Evolutionary conservation across 2,797 vertebrate genomes (phyloP), one percentile per base, ranked within the genome.

Genomic region (Darevskia mixta): DNA sequence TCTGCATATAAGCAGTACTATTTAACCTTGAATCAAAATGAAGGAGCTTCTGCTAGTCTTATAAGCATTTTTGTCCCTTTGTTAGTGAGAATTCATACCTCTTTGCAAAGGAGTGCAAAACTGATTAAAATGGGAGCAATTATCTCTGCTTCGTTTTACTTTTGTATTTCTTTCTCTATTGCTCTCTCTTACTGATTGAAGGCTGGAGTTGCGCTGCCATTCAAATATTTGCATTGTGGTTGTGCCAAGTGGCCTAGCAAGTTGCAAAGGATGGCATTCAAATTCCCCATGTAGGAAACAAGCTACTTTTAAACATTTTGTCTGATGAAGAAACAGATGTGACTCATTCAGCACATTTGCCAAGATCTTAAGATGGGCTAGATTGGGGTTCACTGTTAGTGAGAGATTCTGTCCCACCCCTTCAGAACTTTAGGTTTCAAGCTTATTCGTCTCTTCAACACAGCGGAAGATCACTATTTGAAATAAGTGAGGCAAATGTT

Each of bases 171-270:
- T 80, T 4, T 69, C 71, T 11, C 32, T 32, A 49, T 3, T 77
- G 3, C 72, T 76, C 1, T 29, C 41, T 67, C 41, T 78, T 29
- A 66, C 45, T 55, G n/a, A 8, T 23, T 75, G 49, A 7, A 18
- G 55, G 55, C 43, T 66, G 79, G 32, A 38, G 8, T 32, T 18
- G 23, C 32, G 3, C 18, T 79, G 32, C 11, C 17, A 8, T 81
- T 86, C 79, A 35, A 79, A 78, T 69, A 61, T 75, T 61, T 84
- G 71, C 49, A 41, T 55, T 75, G 43, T 67, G 64, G 43, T 55
- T 55, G 6, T n/a, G 69, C 9, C 11, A 55, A 55, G 66, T 38
- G 32, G 18, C 43, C 66, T 45, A 61, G 55, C 83, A 27, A 55
- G 45, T 84, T 61, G 32, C 18, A 13, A 32, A 3, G 20, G 25